Evolutionary conservation across 2,888 invertebrate species (phyloP), one percentile per base, ranked within the genome.

Genomic region (Drosophila anomalata): DNA sequence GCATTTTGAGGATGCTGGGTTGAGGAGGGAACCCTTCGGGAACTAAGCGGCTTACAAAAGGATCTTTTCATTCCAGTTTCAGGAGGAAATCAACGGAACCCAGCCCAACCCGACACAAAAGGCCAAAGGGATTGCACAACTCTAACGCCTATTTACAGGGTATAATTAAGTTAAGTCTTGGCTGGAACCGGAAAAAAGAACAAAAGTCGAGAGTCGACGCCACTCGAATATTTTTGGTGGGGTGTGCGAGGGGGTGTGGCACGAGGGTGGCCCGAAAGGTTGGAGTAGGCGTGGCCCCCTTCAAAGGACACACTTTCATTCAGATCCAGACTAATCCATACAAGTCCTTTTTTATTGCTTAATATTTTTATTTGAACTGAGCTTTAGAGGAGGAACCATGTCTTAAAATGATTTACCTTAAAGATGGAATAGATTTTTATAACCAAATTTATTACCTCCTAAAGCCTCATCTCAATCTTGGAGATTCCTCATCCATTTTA

Each of bases 21-120:
- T 33, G 53, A 87, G 85, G 73, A 47, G 54, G 55, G 41, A 59
- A 55, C 51, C 65, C 60, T 44, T 66, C 54, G 71, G 71, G 72
- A 57, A 59, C 61, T 89, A 89, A 89, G 89, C 86, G 75, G 86
- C 88, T 86, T 89, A 85, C 85, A 81, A 88, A 80, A 68, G 82
- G 83, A 79, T 81, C 36, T 51, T 17, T 46, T 11, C 22, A 11
- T 17, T 22, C 9, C 31, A n/a, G 52, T 52, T 36, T 36, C 33
- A 65, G 71, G 79, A 83, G 86, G 86, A 82, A 82, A 68, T 63
- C 82, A 48, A 52, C 50, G 36, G 58, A 44, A 56, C 48, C 60
- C 60, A 44, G 1, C 26, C 48, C 22, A 4, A 7, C 26, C 17
- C 29, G 22, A 5, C 8, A 54, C 55, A 61, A 53, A 53, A 52